Base-by-base conservation (phyloP, 2,113 vertebrate species). In the Phoxinus phoxinus region DNA sequence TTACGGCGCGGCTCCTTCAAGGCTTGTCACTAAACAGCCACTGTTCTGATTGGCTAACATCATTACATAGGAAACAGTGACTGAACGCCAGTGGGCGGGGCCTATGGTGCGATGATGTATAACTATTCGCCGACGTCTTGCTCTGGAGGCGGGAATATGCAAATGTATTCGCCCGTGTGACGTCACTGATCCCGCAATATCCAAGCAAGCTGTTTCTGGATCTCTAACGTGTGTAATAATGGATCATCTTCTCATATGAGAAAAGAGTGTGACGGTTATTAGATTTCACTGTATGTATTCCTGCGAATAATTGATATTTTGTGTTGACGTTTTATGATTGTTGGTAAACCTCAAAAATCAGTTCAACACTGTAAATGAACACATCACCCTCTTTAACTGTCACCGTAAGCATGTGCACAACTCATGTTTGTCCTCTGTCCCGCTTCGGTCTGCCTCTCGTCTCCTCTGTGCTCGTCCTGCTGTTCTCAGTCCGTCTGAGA, bases 401-500 rank as follows among this genome's bases (percentile, higher is more conserved):
- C 67, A 27, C 12, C 27, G n/a, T 74, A n/a, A 74, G 41, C 41
- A 56, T 56, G 46, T 21, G 48, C 3, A 12, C 13, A 15, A 4
- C 32, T 32, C 4, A 67, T 67, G 23, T 71, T 30, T 77, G 44
- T 56, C 15, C 61, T 71, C n/a, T 63, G 58, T 37, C 12, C 17
- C 27, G n/a, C 56, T 23, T 79, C 27, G 65, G 21, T 72, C 2
- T 15, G 44, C 44, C 61, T 69, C 30, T 51, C 59, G 23, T 58
- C 53, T 79, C 44, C 6, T 48, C 72, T 83, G 32, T 25, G 27
- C 48, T 53, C 83, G 27, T 30, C 84, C 67, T 69, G 37, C 84
- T 91, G 25, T 90, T 91, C 82, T 91, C 90, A 95, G 94, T 91
- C 69, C 81, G 15, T 85, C 93, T 89, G 92, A 83, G 90, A 89